These are phyloP conservation scores for Pyrocephalus nanus DNA, from an alignment of 2,797 vertebrate genomes.

Conservation along the genomic window DNA sequence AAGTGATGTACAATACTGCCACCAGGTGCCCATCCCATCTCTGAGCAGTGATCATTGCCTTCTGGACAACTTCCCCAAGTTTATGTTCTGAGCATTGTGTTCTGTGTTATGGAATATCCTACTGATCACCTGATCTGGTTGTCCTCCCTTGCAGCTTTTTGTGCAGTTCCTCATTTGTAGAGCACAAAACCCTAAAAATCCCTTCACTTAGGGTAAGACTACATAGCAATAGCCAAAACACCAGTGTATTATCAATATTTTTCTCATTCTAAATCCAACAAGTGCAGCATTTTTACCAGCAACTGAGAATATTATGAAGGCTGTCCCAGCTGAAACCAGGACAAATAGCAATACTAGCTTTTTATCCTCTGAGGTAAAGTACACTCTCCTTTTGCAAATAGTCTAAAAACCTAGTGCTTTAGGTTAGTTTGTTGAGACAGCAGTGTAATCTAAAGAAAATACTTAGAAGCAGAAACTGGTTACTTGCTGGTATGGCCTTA, in stretches of 20 bases:
- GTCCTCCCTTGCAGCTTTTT: not conserved
- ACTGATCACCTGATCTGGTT: accelerated
- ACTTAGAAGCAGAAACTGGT: not conserved
- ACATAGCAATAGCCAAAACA: not conserved
- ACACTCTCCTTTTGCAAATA: not conserved
- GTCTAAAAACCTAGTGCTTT: not conserved
- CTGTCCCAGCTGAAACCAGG: not conserved
- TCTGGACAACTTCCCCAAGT: not conserved
- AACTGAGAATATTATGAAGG: not conserved
- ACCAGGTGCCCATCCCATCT: not conserved
- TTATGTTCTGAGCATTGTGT: accelerated
- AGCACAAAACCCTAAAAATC: not conserved
- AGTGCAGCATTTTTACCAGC: not conserved
- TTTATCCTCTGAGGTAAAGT: not conserved
- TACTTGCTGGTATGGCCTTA: not conserved
- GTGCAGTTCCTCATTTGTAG: not conserved
- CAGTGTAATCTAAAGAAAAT: not conserved
- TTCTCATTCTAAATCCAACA: not conserved
- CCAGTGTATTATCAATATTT: not conserved
- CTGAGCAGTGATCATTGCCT: accelerated
- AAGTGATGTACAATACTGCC: not conserved
- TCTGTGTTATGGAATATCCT: not conserved
- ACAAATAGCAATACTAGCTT: not conserved
- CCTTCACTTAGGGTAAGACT: not conserved
- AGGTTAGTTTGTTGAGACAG: not conserved